Evolutionary conservation across 2,888 invertebrate genomes (phyloP), one percentile per base, ranked within the genome.

Genomic region (Himalopsyche kuldschensis): DNA sequence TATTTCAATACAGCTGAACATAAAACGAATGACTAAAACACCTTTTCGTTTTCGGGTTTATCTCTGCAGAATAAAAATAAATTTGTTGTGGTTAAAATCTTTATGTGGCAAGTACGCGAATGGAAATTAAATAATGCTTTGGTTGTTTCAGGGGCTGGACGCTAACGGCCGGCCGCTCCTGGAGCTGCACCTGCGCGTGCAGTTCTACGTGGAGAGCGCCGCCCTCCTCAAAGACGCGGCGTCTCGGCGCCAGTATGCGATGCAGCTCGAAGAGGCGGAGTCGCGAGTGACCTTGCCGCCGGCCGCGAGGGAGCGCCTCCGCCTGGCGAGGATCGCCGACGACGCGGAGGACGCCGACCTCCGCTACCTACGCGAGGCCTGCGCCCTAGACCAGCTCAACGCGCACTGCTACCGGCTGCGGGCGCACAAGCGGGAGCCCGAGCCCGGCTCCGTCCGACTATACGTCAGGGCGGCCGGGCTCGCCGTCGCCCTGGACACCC

Each of bases 121-220:
- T 55, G n/a, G 55, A 55, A 55, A 20, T 5, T 1, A 20, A 55
- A 17, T 48, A 8, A 8, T 41, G 0, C 20, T 55, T n/a, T 76
- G 1, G 32, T 69, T 15, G 17, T 92, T 90, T 24, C 91, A 96
- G 96, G 97, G 97, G 87, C 92, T 97, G 91, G 97, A 97, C 92
- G 95, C 96, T 89, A 96, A 96, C 90, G 97, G 97, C 87, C 95
- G 96, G 88, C 97, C 98, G 85, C 94, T 97, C 86, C 93, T 98
- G 88, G 96, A 96, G 88, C 93, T 98, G 90, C 96, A 97, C 91
- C 95, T 98, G 90, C 95, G 97, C 87, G 96, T 98, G 88, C 97
- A 98, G 91, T 98, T 97, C 91, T 98, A 98, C 92, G 96, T 98
- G 88, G 97, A 98, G 91, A 97, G 97, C 89, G 97, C 97, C 85